A percentile compares a stretch with the other conserved stretches of the same genome.
Conservation (phyloP, 2,888 invertebrate genomes). For the Alsophila aescularia region DNA sequence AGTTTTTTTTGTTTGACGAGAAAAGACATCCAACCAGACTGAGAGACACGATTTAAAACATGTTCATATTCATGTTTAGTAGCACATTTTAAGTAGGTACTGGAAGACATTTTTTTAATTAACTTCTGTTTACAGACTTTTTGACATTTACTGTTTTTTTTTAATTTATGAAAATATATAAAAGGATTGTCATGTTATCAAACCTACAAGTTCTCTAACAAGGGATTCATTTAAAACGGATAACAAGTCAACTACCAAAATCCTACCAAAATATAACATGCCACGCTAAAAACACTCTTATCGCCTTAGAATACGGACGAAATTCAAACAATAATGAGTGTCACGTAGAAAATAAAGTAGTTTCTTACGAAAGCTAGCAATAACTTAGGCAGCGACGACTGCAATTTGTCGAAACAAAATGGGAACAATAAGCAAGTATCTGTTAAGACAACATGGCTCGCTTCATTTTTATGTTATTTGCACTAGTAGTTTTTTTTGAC, state of each 20-base stretch:
- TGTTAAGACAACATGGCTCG: not conserved
- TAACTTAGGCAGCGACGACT: slow-evolving; percentile 22
- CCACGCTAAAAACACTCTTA: not conserved
- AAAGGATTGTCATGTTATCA: no score
- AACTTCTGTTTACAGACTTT: no score
- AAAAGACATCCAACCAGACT: no score
- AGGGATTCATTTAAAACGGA: slow-evolving; percentile 7
- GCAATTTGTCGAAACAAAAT: slow-evolving; percentile 27
- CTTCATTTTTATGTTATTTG: no score
- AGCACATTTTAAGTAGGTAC: no score
- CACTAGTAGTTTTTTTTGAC: no score
- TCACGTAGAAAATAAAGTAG: slow-evolving; percentile 36
- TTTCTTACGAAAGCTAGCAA: slow-evolving; percentile 27
- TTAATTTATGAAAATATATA: no score
- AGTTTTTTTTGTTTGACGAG: no score
- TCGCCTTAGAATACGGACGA: not conserved
- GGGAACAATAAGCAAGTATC: not conserved
- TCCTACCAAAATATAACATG: not conserved
- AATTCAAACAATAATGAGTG: slow-evolving; percentile 10
- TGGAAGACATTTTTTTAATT: no score
- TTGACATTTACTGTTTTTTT: no score
- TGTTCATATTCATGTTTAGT: no score
- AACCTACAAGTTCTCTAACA: not conserved
- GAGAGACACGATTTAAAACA: no score
- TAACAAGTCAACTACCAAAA: slow-evolving; percentile 1